Percentiles rank a stretch among this genome's conserved stretches.
Evolutionary conservation across 2,888 invertebrate genomes (phyloP).

Genomic region (Gasteruption jaculator): DNA sequence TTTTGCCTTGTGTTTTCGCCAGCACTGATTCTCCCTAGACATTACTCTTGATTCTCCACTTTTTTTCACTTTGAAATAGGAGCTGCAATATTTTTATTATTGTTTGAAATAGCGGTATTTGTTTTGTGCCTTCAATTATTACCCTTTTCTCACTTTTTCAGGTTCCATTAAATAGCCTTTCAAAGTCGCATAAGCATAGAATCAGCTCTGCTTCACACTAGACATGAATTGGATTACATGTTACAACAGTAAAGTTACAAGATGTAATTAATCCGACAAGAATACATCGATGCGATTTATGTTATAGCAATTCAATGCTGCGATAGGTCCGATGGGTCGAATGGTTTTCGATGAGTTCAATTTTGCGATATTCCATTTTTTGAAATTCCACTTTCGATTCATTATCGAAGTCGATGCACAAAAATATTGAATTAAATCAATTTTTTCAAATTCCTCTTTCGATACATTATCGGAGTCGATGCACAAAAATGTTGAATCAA

Average conservation of each 20-base stretch:
- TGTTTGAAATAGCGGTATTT: background rate
- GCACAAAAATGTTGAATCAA: too few species aligned
- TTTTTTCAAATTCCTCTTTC: too few species aligned
- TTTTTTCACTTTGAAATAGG: constrained; percentile 15
- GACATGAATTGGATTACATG: constrained; percentile 38
- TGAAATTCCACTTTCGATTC: constrained; percentile 7
- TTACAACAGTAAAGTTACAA: constrained; percentile 40
- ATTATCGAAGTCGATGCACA: too few species aligned
- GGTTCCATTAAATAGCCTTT: constrained; percentile 17
- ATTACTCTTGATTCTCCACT: constrained; percentile 11
- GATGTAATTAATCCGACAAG: constrained; percentile 34
- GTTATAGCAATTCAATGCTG: constrained; percentile 26
- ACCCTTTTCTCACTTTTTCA: constrained; percentile 5
- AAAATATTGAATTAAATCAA: too few species aligned
- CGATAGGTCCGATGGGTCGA: constrained; percentile 7
- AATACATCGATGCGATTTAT: constrained; percentile 28
- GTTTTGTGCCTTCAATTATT: too few species aligned
- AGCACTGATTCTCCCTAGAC: constrained; percentile 38
- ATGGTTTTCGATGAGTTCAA: constrained; percentile 6
- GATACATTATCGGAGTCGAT: too few species aligned
- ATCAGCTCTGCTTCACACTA: constrained; percentile 45
- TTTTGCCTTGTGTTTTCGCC: constrained; percentile 38
- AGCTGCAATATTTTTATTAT: constrained; percentile 6
- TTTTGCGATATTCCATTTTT: background rate
- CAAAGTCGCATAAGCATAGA: constrained; percentile 35